phyloP scores from a whole-genome alignment of 2,113 vertebrate genomes.

The Platysternon megacephalum region DNA sequence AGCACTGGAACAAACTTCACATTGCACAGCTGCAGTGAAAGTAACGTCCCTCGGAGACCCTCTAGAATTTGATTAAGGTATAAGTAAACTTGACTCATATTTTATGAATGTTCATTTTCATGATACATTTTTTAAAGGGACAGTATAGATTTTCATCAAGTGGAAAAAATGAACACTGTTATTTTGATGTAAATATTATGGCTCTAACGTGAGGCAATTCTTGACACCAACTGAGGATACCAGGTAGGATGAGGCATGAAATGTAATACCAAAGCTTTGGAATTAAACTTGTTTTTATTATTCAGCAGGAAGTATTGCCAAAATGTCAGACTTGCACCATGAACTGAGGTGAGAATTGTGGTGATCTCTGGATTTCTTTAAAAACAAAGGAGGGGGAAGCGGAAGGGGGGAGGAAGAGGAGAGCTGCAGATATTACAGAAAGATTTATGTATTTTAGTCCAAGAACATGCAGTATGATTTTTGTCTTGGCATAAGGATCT shows the following conservation, averaged over 20 bases:
- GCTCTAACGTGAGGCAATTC: conserved; percentile 15
- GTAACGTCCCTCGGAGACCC: conserved; percentile 26
- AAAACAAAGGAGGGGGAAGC: background rate
- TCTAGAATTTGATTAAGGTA: conserved; percentile 62
- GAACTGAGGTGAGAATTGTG: background rate
- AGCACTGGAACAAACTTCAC: conserved; percentile 58
- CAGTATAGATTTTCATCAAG: conserved; percentile 39
- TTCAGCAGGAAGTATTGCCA: background rate
- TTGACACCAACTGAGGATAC: background rate
- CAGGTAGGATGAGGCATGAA: background rate
- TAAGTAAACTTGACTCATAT: conserved; percentile 50
- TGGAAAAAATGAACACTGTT: conserved; percentile 31
- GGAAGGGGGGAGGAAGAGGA: background rate
- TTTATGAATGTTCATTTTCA: conserved; percentile 63
- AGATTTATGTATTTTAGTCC: background rate
- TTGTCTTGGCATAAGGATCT: background rate
- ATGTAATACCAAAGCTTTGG: conserved; percentile 3
- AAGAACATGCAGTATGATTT: background rate
- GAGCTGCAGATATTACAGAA: background rate
- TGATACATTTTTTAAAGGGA: conserved; percentile 66
- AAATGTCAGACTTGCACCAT: background rate
- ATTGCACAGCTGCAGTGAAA: conserved; percentile 57
- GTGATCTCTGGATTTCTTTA: background rate
- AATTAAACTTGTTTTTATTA: background rate
- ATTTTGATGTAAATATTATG: conserved; percentile 34